Evolutionary conservation across 2,888 invertebrate species (phyloP).

Genomic region (Rhaphigaster nebulosa): DNA sequence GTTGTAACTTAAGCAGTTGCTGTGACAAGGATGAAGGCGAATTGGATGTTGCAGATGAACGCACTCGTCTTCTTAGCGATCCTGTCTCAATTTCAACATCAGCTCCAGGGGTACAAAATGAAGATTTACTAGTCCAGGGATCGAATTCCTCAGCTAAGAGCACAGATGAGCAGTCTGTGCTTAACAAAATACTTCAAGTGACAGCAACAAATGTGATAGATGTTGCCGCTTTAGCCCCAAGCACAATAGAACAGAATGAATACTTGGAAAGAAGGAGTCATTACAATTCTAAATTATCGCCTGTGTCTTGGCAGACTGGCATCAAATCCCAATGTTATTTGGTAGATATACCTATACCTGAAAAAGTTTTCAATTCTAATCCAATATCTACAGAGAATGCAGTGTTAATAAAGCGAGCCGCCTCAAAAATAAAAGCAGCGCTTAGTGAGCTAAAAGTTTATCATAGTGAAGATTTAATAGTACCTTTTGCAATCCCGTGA

Average conservation of each 20-base stretch:
- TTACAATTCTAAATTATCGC: slow-evolving; percentile 67
- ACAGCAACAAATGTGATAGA: slow-evolving; percentile 94
- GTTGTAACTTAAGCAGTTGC: slow-evolving; percentile 13
- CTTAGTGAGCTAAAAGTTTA: slow-evolving; percentile 85
- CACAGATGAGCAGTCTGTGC: slow-evolving; percentile 91
- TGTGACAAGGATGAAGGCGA: background rate
- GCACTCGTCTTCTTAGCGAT: background rate
- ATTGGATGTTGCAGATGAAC: slow-evolving; percentile 31
- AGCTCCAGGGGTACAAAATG: slow-evolving; percentile 70
- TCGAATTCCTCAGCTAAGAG: slow-evolving; percentile 79
- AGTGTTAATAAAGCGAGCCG: slow-evolving; percentile 78
- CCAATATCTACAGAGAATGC: slow-evolving; percentile 77
- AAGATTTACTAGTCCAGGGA: slow-evolving; percentile 76
- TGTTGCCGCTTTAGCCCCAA: slow-evolving; percentile 91
- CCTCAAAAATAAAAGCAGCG: slow-evolving; percentile 80
- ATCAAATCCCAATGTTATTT: slow-evolving; percentile 70
- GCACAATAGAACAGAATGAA: slow-evolving; percentile 89
- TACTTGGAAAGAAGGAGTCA: slow-evolving; percentile 85
- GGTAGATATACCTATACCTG: slow-evolving; percentile 82
- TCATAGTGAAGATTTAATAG: slow-evolving; percentile 90
- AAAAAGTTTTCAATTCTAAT: slow-evolving; percentile 76
- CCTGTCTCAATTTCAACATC: background rate
- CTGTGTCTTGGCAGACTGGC: slow-evolving; percentile 64
- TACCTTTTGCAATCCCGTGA: slow-evolving; percentile 86
- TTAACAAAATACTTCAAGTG: slow-evolving; percentile 89